Conservation (phyloP, 2,888 invertebrate species). For the Eutolmus rufibarbis region DNA sequence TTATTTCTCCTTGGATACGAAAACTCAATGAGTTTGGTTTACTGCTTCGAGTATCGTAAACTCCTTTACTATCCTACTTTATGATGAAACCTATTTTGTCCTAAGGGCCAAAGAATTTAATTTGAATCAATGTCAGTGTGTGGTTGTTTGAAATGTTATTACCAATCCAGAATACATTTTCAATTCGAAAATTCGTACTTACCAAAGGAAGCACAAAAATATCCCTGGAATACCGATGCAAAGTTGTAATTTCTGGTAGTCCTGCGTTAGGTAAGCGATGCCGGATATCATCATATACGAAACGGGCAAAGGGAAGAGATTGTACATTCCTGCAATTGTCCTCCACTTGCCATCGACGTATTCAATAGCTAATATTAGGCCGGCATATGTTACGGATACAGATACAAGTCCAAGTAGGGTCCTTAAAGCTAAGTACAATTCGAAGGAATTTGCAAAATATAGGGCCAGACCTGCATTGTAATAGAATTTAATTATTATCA, state of each 20-base stretch:
- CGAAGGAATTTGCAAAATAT: constrained; percentile 74
- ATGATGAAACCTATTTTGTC: neutral
- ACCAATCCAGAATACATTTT: neutral
- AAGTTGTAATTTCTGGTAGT: constrained; percentile 77
- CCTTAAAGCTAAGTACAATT: constrained; percentile 74
- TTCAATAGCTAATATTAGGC: constrained; percentile 80
- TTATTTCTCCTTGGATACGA: neutral
- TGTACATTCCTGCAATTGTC: constrained; percentile 80
- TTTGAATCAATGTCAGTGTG: neutral
- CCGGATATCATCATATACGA: constrained; percentile 78
- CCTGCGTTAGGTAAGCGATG: constrained; percentile 73
- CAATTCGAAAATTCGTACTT: constrained; percentile 54
- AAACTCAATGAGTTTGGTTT: neutral
- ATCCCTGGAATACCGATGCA: constrained; percentile 77
- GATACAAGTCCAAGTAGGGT: constrained; percentile 77
- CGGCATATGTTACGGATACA: constrained; percentile 83
- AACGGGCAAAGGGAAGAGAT: constrained; percentile 79
- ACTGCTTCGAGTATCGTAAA: neutral
- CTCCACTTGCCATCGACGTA: constrained; percentile 81
- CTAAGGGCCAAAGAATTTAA: neutral
- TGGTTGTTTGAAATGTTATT: neutral
- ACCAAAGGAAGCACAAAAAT: constrained; percentile 73
- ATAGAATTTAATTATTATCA: neutral
- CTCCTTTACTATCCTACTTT: neutral
- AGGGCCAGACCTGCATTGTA: constrained; percentile 66